Evolutionary conservation across 2,888 invertebrate genomes (phyloP).

Genomic region (Caradrina clavipalpis): DNA sequence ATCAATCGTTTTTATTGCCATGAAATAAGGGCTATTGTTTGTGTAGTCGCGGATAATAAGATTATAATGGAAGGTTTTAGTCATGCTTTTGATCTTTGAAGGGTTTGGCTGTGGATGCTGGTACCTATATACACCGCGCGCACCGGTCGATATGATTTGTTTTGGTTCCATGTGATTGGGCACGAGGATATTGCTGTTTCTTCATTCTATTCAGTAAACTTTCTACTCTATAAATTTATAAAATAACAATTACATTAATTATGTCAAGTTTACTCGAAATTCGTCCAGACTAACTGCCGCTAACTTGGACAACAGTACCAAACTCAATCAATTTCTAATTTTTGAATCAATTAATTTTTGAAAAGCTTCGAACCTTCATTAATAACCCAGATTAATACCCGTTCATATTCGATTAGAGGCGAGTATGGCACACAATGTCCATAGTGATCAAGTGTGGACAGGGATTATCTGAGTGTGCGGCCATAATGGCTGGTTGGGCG

Average conservation of each 20-base stretch:
- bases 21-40: slow-evolving; percentile 63
- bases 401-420: slow-evolving; percentile 68
- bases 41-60: slow-evolving; percentile 48
- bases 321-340: not conserved
- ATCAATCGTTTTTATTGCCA: slow-evolving; percentile 56
- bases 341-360: slow-evolving; percentile 3
- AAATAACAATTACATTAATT: not conserved
- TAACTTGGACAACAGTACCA: slow-evolving; percentile 1
- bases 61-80: slow-evolving; percentile 40
- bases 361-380: slow-evolving; percentile 3
- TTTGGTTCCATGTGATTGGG: slow-evolving; percentile 14
- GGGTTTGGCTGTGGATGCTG: not conserved
- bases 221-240: not conserved
- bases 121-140: no score
- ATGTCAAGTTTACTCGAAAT: not conserved
- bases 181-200: not conserved
- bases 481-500: slow-evolving; percentile 73
- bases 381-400: slow-evolving; percentile 62
- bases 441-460: slow-evolving; percentile 72
- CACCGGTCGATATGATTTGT: not conserved
- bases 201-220: not conserved
- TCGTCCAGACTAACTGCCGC: not conserved
- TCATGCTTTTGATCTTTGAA: slow-evolving; percentile 42
- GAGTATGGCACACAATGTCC: slow-evolving; percentile 63
- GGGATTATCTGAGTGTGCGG: slow-evolving; percentile 72